Conservation (phyloP, 2,888 invertebrate species). For the Hesperia comma region DNA sequence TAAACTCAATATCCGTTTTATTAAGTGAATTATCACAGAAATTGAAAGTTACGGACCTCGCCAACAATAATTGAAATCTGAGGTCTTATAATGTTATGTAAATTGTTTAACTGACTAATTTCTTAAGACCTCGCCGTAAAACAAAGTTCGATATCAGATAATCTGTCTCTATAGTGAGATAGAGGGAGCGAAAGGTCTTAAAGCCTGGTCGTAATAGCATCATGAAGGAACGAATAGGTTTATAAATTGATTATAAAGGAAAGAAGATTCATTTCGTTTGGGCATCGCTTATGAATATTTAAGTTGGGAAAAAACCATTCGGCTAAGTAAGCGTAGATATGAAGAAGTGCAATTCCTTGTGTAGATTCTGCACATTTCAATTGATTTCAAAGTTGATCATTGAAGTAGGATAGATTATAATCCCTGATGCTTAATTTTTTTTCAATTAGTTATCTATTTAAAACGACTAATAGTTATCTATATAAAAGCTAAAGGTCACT, state of each 20-base stretch:
- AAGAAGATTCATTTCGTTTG: constrained; percentile 9
- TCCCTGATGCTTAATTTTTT: no score
- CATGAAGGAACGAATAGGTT: constrained; percentile 2
- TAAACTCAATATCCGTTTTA: constrained; percentile 59
- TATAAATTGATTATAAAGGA: constrained; percentile 17
- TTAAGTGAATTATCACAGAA: constrained; percentile 52
- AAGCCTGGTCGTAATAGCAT: constrained; percentile 2
- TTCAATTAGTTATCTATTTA: no score
- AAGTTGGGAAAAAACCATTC: neutral
- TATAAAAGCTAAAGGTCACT: no score
- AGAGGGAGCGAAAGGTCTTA: neutral
- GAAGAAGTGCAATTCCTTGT: no score
- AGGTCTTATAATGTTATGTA: constrained; percentile 52
- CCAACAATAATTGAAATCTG: constrained; percentile 51
- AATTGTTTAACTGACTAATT: constrained; percentile 40
- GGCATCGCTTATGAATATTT: constrained; percentile 1
- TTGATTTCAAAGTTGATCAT: no score
- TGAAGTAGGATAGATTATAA: no score
- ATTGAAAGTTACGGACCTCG: constrained; percentile 50
- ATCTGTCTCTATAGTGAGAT: neutral
- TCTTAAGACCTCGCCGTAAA: neutral
- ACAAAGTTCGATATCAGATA: neutral
- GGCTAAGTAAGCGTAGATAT: no score
- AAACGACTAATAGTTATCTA: no score
- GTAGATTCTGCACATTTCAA: no score